Percentiles rank a stretch among this genome's conserved stretches.
Evolutionary conservation across 2,113 vertebrate genomes (phyloP).

Genomic region (Alaudala cheleensis): DNA sequence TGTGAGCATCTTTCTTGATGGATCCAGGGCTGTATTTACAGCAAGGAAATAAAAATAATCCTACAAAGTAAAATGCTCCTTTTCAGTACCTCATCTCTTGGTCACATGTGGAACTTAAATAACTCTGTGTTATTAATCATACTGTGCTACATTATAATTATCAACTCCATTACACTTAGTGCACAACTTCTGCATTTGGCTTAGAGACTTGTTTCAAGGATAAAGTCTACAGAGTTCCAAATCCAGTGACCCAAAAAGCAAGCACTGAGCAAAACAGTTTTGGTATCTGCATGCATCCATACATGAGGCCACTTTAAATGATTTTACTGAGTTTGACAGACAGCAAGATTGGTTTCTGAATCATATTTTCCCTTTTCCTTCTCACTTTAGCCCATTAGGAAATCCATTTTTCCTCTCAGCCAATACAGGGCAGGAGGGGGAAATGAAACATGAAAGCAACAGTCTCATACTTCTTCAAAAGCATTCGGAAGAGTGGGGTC

Average conservation of each 20-base stretch:
- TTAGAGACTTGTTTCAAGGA: background rate
- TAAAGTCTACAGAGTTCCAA: background rate
- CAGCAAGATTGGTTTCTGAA: background rate
- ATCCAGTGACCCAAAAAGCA: background rate
- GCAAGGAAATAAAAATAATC: background rate
- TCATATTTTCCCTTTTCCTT: background rate
- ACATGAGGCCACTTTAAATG: background rate
- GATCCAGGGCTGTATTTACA: background rate
- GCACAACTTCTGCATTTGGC: background rate
- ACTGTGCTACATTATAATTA: background rate
- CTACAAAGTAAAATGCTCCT: background rate
- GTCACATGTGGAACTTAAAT: background rate
- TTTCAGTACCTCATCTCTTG: background rate
- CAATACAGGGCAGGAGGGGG: rapidly evolving
- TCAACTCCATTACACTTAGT: background rate
- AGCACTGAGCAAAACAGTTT: background rate
- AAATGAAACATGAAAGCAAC: background rate
- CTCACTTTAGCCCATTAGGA: background rate
- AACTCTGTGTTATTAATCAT: background rate
- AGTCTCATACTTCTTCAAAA: background rate
- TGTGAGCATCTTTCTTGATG: background rate
- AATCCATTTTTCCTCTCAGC: background rate
- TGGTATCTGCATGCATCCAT: background rate
- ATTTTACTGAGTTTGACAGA: background rate
- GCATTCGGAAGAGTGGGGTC: background rate